Base-by-base conservation (phyloP, 1,140 invertebrate genomes). In the Myzus persicae region DNA sequence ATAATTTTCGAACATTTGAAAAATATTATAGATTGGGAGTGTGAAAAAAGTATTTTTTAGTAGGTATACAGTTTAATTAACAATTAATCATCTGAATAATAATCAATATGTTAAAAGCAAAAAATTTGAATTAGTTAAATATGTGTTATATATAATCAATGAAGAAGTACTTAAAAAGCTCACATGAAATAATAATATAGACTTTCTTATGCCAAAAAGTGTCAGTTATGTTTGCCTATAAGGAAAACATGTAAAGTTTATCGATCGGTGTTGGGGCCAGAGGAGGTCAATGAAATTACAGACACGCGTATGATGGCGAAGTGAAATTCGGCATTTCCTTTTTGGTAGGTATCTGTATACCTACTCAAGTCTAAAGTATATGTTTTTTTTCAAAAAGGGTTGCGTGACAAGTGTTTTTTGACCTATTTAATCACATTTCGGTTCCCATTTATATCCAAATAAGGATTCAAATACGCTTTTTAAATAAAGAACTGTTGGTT, bases 331-430 rank as follows among this genome's bases (percentile, higher is more conserved):
- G 38, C 38, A 85, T 93, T 93, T 92, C 59, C 81, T 85, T 93
- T 84, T 92, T 51, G 5, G 18, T 84, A 54, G n/a, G n/a, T 46
- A 51, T 76, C 31, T 81, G 40, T 46, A 48, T 22, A 81, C 59
- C n/a, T n/a, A n/a, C n/a, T n/a, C n/a, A n/a, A n/a, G n/a, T n/a
- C n/a, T 46, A 46, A 76, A 82, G n/a, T 44, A 18, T n/a, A 31
- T 46, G n/a, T 2, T 24, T 82, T 40, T 48, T 46, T 26, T 18
- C 1, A 46, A 36, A 36, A 81, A 31, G 18, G 11, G 38, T 93
- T 93, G 91, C 91, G 91, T 93, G 91, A 93, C 91, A 48, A 48
- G 31, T 82, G n/a, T 46, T 93, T 90, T 93, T 84, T 84, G 91
- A 85, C 81, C 46, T 20, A 93, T 92, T 92, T 92, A 38, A 81